Evolutionary conservation across 2,888 invertebrate genomes (phyloP).

Genomic region (Iselma pallidipennis): DNA sequence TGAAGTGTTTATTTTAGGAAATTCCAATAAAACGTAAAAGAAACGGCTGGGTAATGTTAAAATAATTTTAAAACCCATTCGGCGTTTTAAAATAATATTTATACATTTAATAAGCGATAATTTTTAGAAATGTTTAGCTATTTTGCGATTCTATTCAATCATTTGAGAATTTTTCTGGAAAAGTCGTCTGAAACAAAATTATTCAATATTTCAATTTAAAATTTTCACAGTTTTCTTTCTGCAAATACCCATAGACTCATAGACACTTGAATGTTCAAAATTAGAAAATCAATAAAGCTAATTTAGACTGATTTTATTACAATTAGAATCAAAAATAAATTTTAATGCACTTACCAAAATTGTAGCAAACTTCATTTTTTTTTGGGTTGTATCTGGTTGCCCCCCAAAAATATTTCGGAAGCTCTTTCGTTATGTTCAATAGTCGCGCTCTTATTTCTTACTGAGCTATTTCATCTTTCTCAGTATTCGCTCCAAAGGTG

Average conservation of each 20-base stretch:
- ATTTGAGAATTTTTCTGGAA: neutral
- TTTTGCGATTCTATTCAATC: neutral
- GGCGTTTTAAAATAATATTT: neutral
- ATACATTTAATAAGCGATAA: neutral
- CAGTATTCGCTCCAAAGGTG: constrained; percentile 9
- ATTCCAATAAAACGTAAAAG: neutral
- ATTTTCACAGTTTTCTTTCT: too few relatives aligned
- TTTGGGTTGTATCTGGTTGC: too few relatives aligned
- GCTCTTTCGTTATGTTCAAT: constrained; percentile 9
- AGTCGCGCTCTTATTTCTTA: constrained; percentile 29
- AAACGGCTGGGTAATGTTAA: neutral
- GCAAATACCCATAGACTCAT: too few relatives aligned
- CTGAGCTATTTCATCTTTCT: constrained; percentile 36
- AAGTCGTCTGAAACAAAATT: too few relatives aligned
- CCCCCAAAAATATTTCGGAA: neutral
- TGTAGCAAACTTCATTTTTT: constrained; percentile 31
- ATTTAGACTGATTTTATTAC: too few relatives aligned
- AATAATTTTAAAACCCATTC: neutral
- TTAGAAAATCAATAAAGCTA: too few relatives aligned
- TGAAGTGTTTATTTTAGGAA: too few relatives aligned
- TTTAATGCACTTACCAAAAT: constrained; percentile 34
- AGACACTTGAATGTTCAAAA: too few relatives aligned
- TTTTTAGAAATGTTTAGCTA: neutral
- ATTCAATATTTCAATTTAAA: too few relatives aligned
- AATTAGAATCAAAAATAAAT: too few relatives aligned